Conservation (phyloP, 2,888 invertebrate species). For the Psylliodes chrysocephalus region DNA sequence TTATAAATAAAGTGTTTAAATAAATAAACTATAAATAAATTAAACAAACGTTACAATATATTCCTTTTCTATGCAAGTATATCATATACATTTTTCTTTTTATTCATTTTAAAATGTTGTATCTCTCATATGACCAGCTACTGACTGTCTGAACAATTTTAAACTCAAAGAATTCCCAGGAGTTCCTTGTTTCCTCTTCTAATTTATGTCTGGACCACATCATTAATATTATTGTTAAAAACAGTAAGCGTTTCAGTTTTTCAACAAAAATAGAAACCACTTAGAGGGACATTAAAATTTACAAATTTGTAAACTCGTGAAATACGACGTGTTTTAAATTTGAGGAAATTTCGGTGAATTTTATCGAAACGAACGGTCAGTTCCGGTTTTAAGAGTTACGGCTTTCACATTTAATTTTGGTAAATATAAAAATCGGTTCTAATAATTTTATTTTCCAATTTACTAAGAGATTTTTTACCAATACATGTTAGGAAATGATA, state of each 20-base stretch:
- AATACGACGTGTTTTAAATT: not conserved
- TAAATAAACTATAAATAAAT: too few species aligned
- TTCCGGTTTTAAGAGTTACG: not conserved
- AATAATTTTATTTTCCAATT: too few species aligned
- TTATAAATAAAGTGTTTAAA: too few species aligned
- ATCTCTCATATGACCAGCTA: not conserved
- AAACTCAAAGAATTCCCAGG: conserved; percentile 18
- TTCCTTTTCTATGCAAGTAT: too few species aligned
- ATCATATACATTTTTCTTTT: too few species aligned
- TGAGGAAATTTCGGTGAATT: not conserved
- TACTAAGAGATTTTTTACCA: too few species aligned
- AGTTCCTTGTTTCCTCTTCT: conserved; percentile 29
- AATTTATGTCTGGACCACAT: conserved; percentile 33
- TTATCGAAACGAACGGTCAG: not conserved
- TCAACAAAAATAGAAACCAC: conserved; percentile 44
- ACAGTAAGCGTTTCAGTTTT: conserved; percentile 11
- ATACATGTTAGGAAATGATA: too few species aligned
- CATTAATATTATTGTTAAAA: conserved; percentile 34
- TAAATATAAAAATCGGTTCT: too few species aligned
- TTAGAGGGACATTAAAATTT: conserved; percentile 44
- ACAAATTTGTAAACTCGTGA: conserved; percentile 23
- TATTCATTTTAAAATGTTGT: too few species aligned
- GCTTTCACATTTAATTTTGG: not conserved
- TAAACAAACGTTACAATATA: too few species aligned
- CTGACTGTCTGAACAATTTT: conserved; percentile 6